A percentile compares a stretch with the other conserved stretches of the same genome.
Conservation (phyloP, 2,797 vertebrate species). For the Oryzias sinensis region DNA sequence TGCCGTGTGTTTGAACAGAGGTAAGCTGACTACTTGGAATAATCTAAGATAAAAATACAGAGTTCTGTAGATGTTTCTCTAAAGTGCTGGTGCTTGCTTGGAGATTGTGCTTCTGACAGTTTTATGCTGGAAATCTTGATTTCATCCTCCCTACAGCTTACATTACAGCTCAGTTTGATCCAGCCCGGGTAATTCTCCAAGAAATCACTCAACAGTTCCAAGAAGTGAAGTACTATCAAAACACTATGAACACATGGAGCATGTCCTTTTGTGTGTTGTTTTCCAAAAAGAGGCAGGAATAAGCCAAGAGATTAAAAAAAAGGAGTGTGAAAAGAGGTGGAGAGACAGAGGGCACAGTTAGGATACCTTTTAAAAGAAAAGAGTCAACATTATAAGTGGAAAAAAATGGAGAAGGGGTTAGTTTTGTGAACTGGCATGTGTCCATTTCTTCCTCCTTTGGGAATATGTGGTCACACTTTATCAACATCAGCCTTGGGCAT, state of each 20-base stretch:
- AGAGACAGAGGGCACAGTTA: slow-evolving; percentile 9
- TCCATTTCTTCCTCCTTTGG: slow-evolving; percentile 45
- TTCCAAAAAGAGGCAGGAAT: slow-evolving; percentile 1
- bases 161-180: slow-evolving; percentile 41
- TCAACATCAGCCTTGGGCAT: slow-evolving; percentile 61
- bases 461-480: slow-evolving; percentile 61
- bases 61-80: background rate
- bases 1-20: slow-evolving; percentile 14
- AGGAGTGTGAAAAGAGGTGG: background rate
- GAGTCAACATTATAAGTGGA: slow-evolving; percentile 11
- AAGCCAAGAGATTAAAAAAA: background rate
- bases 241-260: slow-evolving; percentile 42
- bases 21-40: slow-evolving; percentile 16
- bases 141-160: slow-evolving; percentile 3
- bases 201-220: slow-evolving; percentile 50
- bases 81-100: slow-evolving; percentile 4
- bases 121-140: slow-evolving; percentile 16
- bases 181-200: slow-evolving; percentile 36
- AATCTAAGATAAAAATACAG: slow-evolving; percentile 6
- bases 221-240: slow-evolving; percentile 49
- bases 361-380: slow-evolving; percentile 24
- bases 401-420: slow-evolving; percentile 24
- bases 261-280: slow-evolving; percentile 24
- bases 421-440: slow-evolving; percentile 36
- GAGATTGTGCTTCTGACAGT: slow-evolving; percentile 4